phyloP scores from a whole-genome alignment of 2,113 vertebrate genomes.

The Girardinichthys multiradiatus region DNA sequence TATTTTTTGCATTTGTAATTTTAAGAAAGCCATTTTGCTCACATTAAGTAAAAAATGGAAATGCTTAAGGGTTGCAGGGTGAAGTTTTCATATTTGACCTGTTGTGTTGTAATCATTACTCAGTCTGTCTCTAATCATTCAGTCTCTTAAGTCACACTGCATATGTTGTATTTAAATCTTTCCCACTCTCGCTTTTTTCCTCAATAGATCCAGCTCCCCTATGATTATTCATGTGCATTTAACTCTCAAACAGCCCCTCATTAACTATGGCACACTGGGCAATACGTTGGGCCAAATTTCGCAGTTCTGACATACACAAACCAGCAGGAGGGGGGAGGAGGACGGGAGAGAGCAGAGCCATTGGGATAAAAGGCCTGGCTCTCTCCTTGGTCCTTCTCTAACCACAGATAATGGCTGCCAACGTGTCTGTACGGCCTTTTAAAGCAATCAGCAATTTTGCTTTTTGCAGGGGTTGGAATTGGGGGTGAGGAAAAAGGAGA shows the following conservation, averaged over 20 bases:
- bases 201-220: constrained; percentile 50
- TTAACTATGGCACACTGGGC: constrained; percentile 75
- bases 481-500: constrained; percentile 17
- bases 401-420: constrained; percentile 74
- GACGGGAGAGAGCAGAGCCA: constrained; percentile 25
- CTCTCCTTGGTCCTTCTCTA: constrained; percentile 64
- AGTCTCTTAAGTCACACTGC: constrained; percentile 33
- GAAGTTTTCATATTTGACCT: constrained; percentile 32
- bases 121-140: constrained; percentile 57
- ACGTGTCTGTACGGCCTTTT: constrained; percentile 69
- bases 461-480: constrained; percentile 49
- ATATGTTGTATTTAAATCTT: constrained; percentile 64
- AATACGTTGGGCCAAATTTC: constrained; percentile 78
- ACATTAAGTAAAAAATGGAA: constrained; percentile 1
- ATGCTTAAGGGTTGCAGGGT: not conserved
- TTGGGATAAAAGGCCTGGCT: constrained; percentile 70
- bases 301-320: constrained; percentile 76
- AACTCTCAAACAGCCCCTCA: constrained; percentile 76
- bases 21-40: not conserved
- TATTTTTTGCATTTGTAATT: not conserved
- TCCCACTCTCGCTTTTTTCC: constrained; percentile 24
- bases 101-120: constrained; percentile 21
- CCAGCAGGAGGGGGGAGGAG: constrained; percentile 55
- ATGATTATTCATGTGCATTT: constrained; percentile 79
- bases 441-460: constrained; percentile 76